Conservation (phyloP, 2,888 invertebrate species). For the Cheilosia grossa region DNA sequence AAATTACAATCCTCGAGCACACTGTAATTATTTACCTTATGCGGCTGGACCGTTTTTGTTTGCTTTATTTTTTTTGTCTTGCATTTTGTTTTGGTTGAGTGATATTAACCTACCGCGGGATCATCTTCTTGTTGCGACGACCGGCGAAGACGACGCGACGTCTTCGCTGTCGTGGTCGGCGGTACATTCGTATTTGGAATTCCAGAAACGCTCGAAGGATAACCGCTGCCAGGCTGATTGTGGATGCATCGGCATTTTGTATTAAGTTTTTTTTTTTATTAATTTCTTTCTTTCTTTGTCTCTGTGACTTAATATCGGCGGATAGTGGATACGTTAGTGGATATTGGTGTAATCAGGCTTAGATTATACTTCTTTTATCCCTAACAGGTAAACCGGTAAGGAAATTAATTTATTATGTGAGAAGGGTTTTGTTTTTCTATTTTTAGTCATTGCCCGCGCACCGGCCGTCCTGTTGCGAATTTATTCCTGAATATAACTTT, state of each 20-base stretch:
- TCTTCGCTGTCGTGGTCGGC: constrained; percentile 32
- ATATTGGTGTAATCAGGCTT: constrained; percentile 33
- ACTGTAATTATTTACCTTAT: constrained; percentile 75
- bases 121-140: constrained; percentile 51
- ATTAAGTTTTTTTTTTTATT: constrained; percentile 5
- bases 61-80: constrained; percentile 49
- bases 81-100: constrained; percentile 35
- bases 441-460: not conserved
- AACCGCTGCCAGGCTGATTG: constrained; percentile 10
- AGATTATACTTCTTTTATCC: constrained; percentile 4
- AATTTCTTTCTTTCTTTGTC: constrained; percentile 30
- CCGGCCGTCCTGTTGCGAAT: not conserved
- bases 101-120: constrained; percentile 72
- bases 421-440: not conserved
- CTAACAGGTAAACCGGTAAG: constrained; percentile 15
- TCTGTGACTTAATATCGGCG: constrained; percentile 27
- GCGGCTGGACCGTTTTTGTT: constrained; percentile 65
- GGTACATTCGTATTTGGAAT: constrained; percentile 57
- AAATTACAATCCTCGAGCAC: constrained; percentile 72
- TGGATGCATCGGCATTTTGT: constrained; percentile 42
- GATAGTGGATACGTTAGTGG: constrained; percentile 1
- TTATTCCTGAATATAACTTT: not conserved
- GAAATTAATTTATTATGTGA: not conserved
- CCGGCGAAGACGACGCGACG: constrained; percentile 7
- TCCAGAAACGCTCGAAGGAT: constrained; percentile 62